Evolutionary conservation across 2,888 invertebrate species (phyloP).

Genomic region (Drosophila leonis): DNA sequence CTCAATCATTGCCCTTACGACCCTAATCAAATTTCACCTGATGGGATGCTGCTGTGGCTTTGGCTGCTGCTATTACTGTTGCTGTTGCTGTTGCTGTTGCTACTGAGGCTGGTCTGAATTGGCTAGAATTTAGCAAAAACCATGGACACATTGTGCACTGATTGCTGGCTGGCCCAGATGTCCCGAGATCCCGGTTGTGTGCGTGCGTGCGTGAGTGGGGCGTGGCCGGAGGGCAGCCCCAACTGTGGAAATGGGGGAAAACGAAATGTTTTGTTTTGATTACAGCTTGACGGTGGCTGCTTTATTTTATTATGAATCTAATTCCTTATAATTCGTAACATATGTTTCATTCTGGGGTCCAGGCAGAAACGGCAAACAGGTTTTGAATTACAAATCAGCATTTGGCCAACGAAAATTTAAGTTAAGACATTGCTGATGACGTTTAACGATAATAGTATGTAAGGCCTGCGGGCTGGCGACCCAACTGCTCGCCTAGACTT

Average conservation of each 20-base stretch:
- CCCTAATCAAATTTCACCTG: slow-evolving; percentile 84
- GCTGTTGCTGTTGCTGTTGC: slow-evolving; percentile 7
- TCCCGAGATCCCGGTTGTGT: slow-evolving; percentile 8
- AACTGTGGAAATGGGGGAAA: slow-evolving; percentile 28
- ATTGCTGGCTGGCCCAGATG: slow-evolving; percentile 58
- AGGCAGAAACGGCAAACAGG: slow-evolving; percentile 58
- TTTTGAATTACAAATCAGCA: slow-evolving; percentile 79
- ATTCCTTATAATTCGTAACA: slow-evolving; percentile 81
- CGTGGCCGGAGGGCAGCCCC: slow-evolving; percentile 14
- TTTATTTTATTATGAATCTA: slow-evolving; percentile 81
- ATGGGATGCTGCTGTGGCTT: slow-evolving; percentile 65
- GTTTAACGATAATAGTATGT: slow-evolving; percentile 68
- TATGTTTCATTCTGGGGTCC: slow-evolving; percentile 64
- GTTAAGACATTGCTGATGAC: slow-evolving; percentile 81
- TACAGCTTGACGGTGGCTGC: slow-evolving; percentile 71
- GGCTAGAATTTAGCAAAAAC: slow-evolving; percentile 67
- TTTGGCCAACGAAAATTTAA: slow-evolving; percentile 56
- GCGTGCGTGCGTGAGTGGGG: slow-evolving; percentile 57
- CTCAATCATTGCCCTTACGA: slow-evolving; percentile 83
- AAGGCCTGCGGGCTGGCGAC: slow-evolving; percentile 19
- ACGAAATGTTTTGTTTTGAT: slow-evolving; percentile 78
- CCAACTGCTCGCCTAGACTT: slow-evolving; percentile 12
- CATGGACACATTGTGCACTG: slow-evolving; percentile 79
- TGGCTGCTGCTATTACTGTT: slow-evolving; percentile 8
- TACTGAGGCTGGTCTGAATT: slow-evolving; percentile 26